A percentile compares a stretch with the other conserved stretches of the same genome.
Conservation (phyloP, 2,888 invertebrate species). For the Ophraella communa region DNA sequence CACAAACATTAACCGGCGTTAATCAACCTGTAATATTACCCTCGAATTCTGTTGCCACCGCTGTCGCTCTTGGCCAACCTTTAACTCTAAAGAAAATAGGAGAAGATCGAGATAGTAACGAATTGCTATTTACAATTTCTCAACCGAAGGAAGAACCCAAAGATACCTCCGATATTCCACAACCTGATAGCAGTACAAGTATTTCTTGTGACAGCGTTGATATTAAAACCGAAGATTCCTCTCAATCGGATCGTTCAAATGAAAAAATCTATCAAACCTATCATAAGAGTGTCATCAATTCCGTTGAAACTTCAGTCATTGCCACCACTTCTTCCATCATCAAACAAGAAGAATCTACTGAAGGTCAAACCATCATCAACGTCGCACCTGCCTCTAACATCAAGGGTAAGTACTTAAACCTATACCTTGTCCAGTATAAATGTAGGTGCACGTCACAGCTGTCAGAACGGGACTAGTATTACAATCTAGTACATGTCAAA, state of each 20-base stretch:
- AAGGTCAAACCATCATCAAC: constrained; percentile 48
- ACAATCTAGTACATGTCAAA: too few relatives aligned
- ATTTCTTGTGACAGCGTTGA: constrained; percentile 47
- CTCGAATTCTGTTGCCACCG: constrained; percentile 54
- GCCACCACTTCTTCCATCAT: constrained; percentile 45
- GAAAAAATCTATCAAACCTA: constrained; percentile 47
- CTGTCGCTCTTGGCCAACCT: constrained; percentile 56
- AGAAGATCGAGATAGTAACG: constrained; percentile 53
- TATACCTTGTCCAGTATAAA: not conserved
- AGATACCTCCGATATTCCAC: constrained; percentile 38
- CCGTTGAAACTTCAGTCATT: constrained; percentile 58
- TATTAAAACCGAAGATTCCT: constrained; percentile 51
- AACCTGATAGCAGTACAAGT: constrained; percentile 53
- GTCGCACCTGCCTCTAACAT: constrained; percentile 48
- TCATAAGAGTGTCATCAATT: constrained; percentile 47
- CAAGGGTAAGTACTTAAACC: constrained; percentile 45
- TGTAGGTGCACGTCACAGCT: too few relatives aligned
- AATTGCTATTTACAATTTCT: constrained; percentile 56
- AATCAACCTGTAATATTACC: constrained; percentile 59
- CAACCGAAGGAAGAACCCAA: constrained; percentile 49
- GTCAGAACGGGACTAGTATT: too few relatives aligned
- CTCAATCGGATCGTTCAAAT: constrained; percentile 46
- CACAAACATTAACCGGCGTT: constrained; percentile 53
- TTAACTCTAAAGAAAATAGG: constrained; percentile 58
- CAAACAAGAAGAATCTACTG: constrained; percentile 38